Percentiles rank a stretch among this genome's conserved stretches.
phyloP scores from a whole-genome alignment of 2,888 invertebrate species.

The Allolobophora icterica region DNA sequence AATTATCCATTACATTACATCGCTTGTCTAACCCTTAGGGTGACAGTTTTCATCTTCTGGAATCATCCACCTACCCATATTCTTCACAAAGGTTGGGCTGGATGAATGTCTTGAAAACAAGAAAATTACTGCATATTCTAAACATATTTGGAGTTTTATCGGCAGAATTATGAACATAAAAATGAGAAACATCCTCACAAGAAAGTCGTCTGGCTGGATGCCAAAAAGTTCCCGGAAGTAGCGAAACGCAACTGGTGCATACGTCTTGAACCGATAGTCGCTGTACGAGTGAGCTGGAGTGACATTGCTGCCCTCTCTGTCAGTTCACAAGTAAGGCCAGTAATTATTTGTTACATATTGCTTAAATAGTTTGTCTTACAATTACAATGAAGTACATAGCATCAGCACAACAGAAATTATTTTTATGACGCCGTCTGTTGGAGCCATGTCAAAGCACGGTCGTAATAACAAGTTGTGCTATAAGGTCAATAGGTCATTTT shows the following conservation, averaged over 20 bases:
- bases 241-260: slow-evolving; percentile 98
- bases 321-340: not conserved
- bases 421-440: not conserved
- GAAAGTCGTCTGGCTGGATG: slow-evolving; percentile 97
- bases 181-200: slow-evolving; percentile 76
- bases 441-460: not conserved
- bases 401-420: not conserved
- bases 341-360: not conserved
- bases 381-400: too few relatives aligned
- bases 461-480: not conserved
- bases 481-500: not conserved
- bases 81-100: not conserved
- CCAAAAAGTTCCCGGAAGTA: slow-evolving; percentile 98
- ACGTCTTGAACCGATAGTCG: slow-evolving; percentile 95
- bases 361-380: too few relatives aligned
- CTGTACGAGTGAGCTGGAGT: slow-evolving; percentile 98
- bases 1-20: too few relatives aligned
- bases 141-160: not conserved
- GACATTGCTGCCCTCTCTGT: slow-evolving; percentile 71
- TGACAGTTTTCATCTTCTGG: not conserved
- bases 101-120: not conserved
- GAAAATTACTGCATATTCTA: not conserved
- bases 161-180: not conserved
- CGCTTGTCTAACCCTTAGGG: too few relatives aligned
- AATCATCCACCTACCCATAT: not conserved